Evolutionary conservation across 2,888 invertebrate species (phyloP), one percentile per base, ranked within the genome.

Genomic region (Mesochorus sp.): DNA sequence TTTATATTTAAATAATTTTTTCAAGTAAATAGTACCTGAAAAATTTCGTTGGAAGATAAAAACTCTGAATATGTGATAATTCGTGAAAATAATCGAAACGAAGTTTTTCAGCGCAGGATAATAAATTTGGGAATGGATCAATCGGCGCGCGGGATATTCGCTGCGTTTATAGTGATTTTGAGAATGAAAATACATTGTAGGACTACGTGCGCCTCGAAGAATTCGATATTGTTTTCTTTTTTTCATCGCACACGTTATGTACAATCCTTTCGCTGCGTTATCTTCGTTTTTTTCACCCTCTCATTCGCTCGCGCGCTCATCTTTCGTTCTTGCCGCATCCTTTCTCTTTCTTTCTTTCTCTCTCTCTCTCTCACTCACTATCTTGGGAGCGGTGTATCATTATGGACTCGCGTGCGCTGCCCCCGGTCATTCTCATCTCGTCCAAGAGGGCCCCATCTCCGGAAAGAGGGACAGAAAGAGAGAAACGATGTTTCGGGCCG

Each of bases 341-440:
- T n/a, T n/a, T n/a, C n/a, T n/a, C 55, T 17, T 17, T 3, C 55
- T 66, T 70, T 59, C 47, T 79, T 62, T 47, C 55, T 24, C 66
- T 67, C 59, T 55, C 55, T 67, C 57, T 66, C 44, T 57, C 34
- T 37, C 64, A 59, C 64, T 61, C 47, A 68, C 57, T 37, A 39
- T 66, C 68, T 55, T 44, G 68, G 21, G 62, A 53, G 55, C 80
- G 84, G 84, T 85, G 84, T 86, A 88, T 88, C 87, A 88, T 88
- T 87, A 88, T 84, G 86, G 79, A 87, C 86, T 88, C 88, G 88
- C 88, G 88, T 88, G 88, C 87, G 86, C 88, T 85, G 88, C 88
- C 88, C 81, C 88, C 85, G 87, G 88, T 87, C 86, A 87, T 86
- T 88, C 87, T 87, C 87, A 86, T 88, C 88, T 76, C 80, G 57